Evolutionary conservation across 2,888 invertebrate species (phyloP).

Genomic region (Corbicula japonica): DNA sequence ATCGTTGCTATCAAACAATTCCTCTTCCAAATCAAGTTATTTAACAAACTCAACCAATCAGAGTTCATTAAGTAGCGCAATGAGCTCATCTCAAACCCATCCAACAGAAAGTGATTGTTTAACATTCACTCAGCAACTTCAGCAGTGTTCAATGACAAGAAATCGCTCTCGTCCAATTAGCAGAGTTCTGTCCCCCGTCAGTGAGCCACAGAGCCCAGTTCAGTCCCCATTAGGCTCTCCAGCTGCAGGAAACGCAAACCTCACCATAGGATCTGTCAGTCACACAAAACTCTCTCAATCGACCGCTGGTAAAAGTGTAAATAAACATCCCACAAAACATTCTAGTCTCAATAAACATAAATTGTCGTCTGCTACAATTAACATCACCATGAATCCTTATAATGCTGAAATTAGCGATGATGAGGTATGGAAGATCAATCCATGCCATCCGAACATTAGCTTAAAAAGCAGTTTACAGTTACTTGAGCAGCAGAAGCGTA

Average conservation of each 20-base stretch:
- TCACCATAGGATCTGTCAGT: not conserved
- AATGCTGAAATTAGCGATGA: conserved; percentile 83
- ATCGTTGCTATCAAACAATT: conserved; percentile 85
- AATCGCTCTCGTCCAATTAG: conserved; percentile 90
- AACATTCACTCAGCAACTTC: conserved; percentile 97
- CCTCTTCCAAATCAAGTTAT: conserved; percentile 91
- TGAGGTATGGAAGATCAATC: conserved; percentile 83
- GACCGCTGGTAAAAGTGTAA: conserved; percentile 51
- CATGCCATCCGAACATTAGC: conserved; percentile 71
- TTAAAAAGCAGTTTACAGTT: conserved; percentile 70
- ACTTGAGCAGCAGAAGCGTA: conserved; percentile 68
- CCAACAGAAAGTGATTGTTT: conserved; percentile 86
- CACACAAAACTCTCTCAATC: conserved; percentile 6
- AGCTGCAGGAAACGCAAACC: conserved; percentile 75
- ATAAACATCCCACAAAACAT: conserved; percentile 71
- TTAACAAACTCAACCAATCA: conserved; percentile 89
- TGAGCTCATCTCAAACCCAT: conserved; percentile 53
- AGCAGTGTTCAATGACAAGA: conserved; percentile 91
- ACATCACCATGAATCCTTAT: conserved; percentile 82
- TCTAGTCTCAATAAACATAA: conserved; percentile 75
- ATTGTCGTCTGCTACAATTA: conserved; percentile 79
- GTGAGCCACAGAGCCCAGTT: conserved; percentile 91
- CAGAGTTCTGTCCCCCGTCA: conserved; percentile 88
- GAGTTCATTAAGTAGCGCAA: conserved; percentile 74
- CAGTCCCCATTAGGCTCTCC: conserved; percentile 94